Conservation (phyloP, 2,888 invertebrate species). For the Troglohyphantes excavatus region DNA sequence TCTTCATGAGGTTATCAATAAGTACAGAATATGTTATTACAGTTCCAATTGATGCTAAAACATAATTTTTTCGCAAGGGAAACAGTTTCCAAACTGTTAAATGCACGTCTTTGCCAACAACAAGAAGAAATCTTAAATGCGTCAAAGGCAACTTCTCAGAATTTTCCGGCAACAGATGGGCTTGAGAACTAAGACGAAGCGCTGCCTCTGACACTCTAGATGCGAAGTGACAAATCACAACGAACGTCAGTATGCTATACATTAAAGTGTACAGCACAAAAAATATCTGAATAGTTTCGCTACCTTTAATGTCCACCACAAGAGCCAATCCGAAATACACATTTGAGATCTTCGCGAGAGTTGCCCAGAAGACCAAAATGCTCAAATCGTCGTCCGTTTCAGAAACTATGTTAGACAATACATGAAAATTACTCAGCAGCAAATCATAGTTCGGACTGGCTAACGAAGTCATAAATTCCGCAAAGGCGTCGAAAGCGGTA, state of each 20-base stretch:
- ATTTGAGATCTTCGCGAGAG: neutral
- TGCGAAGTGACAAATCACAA: neutral
- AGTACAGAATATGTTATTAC: slow-evolving; percentile 22
- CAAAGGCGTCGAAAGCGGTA: neutral
- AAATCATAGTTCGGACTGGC: neutral
- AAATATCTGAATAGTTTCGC: neutral
- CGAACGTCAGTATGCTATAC: neutral
- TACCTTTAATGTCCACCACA: neutral
- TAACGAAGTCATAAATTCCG: neutral
- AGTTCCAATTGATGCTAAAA: slow-evolving; percentile 22
- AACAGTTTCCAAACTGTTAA: slow-evolving; percentile 20
- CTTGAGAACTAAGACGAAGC: neutral
- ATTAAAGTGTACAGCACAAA: neutral
- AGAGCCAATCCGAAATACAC: neutral
- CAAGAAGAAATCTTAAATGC: slow-evolving; percentile 14
- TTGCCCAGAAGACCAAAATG: slow-evolving; percentile 4
- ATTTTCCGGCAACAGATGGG: neutral
- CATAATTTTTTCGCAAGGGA: slow-evolving; percentile 12
- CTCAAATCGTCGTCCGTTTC: neutral
- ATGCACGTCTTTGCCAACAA: slow-evolving; percentile 1
- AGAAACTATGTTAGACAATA: neutral
- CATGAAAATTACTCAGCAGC: neutral
- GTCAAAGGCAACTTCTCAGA: neutral
- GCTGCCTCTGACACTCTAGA: neutral
- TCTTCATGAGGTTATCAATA: neutral